Evolutionary conservation across 1,140 invertebrate genomes (phyloP).

Genomic region (Lordiphosa clarofinis): DNA sequence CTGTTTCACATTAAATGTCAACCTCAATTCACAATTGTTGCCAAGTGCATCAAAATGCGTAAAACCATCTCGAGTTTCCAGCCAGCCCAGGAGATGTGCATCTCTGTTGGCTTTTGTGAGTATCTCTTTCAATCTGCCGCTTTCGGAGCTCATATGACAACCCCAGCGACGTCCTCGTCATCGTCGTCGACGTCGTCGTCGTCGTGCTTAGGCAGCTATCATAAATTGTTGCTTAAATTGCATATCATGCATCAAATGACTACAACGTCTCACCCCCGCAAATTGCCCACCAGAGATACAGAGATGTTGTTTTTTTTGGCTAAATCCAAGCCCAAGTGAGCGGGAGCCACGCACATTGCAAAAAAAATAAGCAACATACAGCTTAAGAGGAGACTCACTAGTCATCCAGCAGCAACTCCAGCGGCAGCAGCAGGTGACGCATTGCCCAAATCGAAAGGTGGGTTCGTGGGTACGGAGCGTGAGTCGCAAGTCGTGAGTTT

Average conservation of each 20-base stretch:
- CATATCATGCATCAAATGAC: constrained; percentile 62
- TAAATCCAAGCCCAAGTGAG: constrained; percentile 2
- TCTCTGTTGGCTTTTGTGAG: constrained; percentile 25
- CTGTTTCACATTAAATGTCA: not conserved
- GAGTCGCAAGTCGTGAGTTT: not conserved
- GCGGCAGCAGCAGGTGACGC: constrained; percentile 29
- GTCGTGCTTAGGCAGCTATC: constrained; percentile 55
- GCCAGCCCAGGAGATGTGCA: constrained; percentile 21
- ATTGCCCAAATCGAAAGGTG: constrained; percentile 11
- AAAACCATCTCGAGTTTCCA: constrained; percentile 12
- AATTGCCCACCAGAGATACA: not conserved
- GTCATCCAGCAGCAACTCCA: constrained; percentile 4
- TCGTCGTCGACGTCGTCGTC: constrained; percentile 25
- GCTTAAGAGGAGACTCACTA: not conserved
- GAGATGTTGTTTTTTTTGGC: not conserved
- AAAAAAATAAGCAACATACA: not conserved
- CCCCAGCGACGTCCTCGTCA: constrained; percentile 3
- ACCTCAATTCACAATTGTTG: not conserved
- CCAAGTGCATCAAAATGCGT: constrained; percentile 33
- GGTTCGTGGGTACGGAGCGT: constrained; percentile 6
- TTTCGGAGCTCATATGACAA: constrained; percentile 14
- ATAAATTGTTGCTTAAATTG: constrained; percentile 66
- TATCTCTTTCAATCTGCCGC: constrained; percentile 64
- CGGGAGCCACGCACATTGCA: constrained; percentile 10
- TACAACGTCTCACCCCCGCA: constrained; percentile 12